Base-by-base conservation (phyloP, 2,113 vertebrate species). In the Nettapus auritus region DNA sequence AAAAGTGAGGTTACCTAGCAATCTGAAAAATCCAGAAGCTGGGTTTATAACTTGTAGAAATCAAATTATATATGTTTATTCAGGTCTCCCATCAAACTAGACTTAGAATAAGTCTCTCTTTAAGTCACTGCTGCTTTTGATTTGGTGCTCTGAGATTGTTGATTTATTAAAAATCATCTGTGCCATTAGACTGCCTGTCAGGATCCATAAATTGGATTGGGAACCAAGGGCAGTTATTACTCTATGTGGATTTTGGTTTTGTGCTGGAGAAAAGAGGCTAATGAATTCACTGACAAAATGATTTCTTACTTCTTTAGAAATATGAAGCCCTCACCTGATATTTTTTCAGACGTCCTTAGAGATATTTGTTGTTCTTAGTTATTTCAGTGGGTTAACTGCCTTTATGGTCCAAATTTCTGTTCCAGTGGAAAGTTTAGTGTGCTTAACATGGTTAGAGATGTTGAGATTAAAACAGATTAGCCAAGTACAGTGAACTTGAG, bases 111-210 rank as follows among this genome's bases (percentile, higher is more conserved):
- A 86, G 44, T 46, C 50, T 64, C 23, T 66, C 67, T 28, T 46
- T 64, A 74, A 73, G 62, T 71, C 44, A 26, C 48, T 87, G 71
- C 60, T 76, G 55, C 82, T 77, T 90, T 90, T 83, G 89, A 95
- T 96, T 88, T 86, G 77, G 88, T 89, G n/a, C 64, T 83, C 36
- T 83, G 73, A 81, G 77, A 77, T 53, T 74, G 67, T 75, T 90
- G 67, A 78, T 95, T 83, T 93, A 93, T 90, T 88, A 74, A 90
- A 86, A 85, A 89, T 90, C 80, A 83, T 90, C 84, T 46, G n/a
- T 82, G 79, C 83, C 31, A 53, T 95, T 92, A 90, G 50, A 25
- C 75, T 90, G 68, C 82, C 71, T 86, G 59, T 73, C 85, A 95
- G 76, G 86, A 59, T 86, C 62, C 56, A 68, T 82, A 95, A 93